A percentile compares a stretch with the other conserved stretches of the same genome.
Evolutionary conservation across 2,113 vertebrate species (phyloP).

Genomic region (Stictonetta naevosa): DNA sequence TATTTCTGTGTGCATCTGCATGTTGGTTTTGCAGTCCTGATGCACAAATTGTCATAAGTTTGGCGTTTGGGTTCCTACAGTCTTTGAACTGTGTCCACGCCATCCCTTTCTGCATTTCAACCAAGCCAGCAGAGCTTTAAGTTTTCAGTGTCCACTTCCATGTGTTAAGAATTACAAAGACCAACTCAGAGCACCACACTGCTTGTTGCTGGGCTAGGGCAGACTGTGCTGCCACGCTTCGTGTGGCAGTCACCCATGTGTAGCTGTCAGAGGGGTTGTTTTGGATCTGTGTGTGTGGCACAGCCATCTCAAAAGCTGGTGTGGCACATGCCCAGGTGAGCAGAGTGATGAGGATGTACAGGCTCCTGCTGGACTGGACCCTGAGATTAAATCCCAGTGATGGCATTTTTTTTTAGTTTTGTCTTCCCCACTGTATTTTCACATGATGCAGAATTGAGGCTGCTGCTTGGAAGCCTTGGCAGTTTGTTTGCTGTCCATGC

Average conservation of each 20-base stretch:
- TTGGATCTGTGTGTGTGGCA: neutral
- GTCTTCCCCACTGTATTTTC: neutral
- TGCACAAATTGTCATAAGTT: neutral
- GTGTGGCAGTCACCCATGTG: fast-evolving
- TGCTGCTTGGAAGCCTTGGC: neutral
- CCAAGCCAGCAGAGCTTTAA: neutral
- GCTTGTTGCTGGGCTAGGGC: neutral
- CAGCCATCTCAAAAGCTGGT: neutral
- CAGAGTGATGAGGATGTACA: neutral
- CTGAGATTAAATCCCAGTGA: neutral
- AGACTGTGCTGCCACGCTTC: fast-evolving
- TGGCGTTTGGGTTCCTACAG: neutral
- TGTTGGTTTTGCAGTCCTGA: neutral
- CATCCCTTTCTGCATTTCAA: neutral
- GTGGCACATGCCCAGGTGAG: neutral
- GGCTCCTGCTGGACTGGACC: neutral
- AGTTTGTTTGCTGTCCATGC: neutral
- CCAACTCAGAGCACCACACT: neutral
- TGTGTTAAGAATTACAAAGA: neutral
- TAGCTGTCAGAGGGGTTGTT: fast-evolving
- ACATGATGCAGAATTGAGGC: fast-evolving
- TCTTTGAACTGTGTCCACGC: neutral
- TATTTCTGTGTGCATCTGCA: neutral
- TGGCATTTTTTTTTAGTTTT: neutral
- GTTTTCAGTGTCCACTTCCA: neutral